Evolutionary conservation across 2,113 vertebrate genomes (phyloP).

Genomic region (Hyperopisus bebe): DNA sequence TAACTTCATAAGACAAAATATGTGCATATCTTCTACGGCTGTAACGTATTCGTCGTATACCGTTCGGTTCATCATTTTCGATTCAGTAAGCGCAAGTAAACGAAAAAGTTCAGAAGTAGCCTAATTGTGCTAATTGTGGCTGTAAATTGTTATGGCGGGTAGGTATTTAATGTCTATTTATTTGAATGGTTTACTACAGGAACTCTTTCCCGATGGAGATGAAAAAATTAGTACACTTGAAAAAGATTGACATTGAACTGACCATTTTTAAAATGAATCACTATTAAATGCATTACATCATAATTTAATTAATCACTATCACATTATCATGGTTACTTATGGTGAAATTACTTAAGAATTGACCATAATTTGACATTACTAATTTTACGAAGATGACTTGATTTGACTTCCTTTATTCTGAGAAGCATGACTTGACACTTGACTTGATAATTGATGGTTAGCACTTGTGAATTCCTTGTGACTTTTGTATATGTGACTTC

Average conservation of each 20-base stretch:
- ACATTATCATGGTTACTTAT: not conserved
- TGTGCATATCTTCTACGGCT: not conserved
- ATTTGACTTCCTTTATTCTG: not conserved
- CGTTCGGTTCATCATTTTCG: not conserved
- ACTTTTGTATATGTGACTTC: not conserved
- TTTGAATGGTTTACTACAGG: not conserved
- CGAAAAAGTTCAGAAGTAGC: not conserved
- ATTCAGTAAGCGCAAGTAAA: not conserved
- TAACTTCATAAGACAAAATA: not conserved
- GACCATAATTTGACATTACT: not conserved
- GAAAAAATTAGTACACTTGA: not conserved
- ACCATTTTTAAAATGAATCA: not conserved
- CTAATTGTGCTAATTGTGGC: not conserved
- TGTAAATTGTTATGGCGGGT: not conserved
- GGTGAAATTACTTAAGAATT: not conserved
- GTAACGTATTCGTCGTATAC: not conserved
- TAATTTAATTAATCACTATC: not conserved
- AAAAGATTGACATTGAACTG: not conserved
- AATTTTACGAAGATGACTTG: not conserved
- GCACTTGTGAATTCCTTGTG: not conserved
- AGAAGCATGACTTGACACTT: not conserved
- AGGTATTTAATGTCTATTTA: not conserved
- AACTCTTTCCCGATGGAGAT: not conserved
- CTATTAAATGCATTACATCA: not conserved
- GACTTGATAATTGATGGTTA: not conserved